Conservation (phyloP, 2,888 invertebrate species). For the Aphrophora alni region DNA sequence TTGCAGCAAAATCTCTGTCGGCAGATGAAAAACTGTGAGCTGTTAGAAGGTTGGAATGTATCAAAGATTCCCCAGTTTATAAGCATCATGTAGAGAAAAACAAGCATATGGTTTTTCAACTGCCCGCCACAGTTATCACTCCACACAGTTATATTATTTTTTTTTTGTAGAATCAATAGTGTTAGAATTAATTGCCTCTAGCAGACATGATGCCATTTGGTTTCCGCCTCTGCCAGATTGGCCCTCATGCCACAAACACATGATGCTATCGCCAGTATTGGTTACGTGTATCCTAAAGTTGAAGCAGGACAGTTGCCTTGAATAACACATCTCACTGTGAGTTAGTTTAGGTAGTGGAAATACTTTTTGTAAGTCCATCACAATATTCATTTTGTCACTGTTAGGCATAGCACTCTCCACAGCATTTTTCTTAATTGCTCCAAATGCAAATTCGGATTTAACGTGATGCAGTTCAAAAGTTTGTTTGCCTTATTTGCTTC, state of each 20-base stretch:
- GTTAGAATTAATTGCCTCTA: slow-evolving; percentile 10
- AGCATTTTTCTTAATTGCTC: too few species aligned
- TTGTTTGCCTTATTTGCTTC: too few species aligned
- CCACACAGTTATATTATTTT: neutral
- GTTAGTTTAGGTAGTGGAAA: too few species aligned
- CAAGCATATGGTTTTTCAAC: slow-evolving; percentile 10
- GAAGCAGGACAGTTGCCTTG: slow-evolving; percentile 18
- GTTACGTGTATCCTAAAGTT: slow-evolving; percentile 9
- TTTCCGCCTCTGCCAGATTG: slow-evolving; percentile 9
- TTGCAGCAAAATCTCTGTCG: slow-evolving; percentile 7
- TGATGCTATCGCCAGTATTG: slow-evolving; percentile 14
- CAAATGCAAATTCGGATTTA: too few species aligned
- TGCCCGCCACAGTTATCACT: slow-evolving; percentile 13
- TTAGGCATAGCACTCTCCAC: too few species aligned
- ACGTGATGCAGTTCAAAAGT: too few species aligned
- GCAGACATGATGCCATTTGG: slow-evolving; percentile 14
- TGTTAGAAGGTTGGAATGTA: neutral
- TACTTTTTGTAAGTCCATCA: too few species aligned
- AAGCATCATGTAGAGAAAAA: neutral
- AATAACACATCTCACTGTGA: too few species aligned
- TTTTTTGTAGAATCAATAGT: neutral
- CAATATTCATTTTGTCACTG: too few species aligned
- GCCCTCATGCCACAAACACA: slow-evolving; percentile 24
- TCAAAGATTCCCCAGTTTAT: neutral
- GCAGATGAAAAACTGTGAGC: slow-evolving; percentile 18